These are phyloP conservation scores for Cossypha polioptera DNA, from an alignment of 2,797 vertebrate genomes.

Conservation along the genomic window DNA sequence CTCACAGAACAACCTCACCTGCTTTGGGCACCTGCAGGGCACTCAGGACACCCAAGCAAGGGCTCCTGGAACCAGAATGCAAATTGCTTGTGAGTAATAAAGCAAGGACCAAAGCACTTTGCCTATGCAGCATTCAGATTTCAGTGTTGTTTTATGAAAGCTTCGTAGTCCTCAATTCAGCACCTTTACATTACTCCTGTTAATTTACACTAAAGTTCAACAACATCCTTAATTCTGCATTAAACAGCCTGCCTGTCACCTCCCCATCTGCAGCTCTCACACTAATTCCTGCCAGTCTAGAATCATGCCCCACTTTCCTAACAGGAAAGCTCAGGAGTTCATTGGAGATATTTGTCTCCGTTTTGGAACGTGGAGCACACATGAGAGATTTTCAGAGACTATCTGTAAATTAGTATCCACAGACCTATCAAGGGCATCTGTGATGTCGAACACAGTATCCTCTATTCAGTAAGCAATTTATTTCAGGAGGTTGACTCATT, in stretches of 20 bases:
- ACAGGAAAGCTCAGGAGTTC: not conserved
- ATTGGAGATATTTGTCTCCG: not conserved
- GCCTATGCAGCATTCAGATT: not conserved
- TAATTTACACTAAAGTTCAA: not conserved
- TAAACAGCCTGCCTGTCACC: not conserved
- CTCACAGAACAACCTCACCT: not conserved
- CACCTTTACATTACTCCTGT: not conserved
- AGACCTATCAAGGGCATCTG: not conserved
- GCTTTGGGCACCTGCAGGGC: not conserved
- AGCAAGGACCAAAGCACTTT: not conserved
- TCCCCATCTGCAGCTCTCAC: not conserved
- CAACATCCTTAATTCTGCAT: not conserved
- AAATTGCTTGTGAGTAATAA: not conserved
- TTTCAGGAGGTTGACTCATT: constrained; percentile 76
- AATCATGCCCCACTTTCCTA: not conserved
- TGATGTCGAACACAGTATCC: constrained; percentile 45
- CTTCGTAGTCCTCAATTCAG: not conserved
- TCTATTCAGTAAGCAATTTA: constrained; percentile 55
- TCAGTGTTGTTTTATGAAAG: not conserved
- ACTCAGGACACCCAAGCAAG: not conserved
- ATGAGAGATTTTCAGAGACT: not conserved
- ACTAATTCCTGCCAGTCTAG: not conserved
- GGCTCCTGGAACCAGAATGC: not conserved
- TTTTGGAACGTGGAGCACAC: not conserved
- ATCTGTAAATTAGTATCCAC: not conserved